Evolutionary conservation across 92 coral and sea anemone genomes (phyloP).

Genomic region (Zoanthus gigantus): DNA sequence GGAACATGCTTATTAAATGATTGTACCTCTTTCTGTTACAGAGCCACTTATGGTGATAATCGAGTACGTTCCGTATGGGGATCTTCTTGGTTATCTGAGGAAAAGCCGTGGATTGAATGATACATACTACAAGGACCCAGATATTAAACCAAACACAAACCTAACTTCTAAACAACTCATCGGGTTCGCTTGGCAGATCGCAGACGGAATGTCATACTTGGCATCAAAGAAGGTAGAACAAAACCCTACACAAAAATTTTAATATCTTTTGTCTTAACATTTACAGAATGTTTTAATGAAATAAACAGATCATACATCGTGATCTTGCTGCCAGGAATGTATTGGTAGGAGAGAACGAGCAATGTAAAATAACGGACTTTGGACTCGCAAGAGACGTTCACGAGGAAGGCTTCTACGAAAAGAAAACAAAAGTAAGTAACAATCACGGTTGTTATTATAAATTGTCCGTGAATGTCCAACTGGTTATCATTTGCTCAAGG

Average conservation of each 20-base stretch:
- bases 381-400: not conserved
- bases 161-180: conserved; percentile 1
- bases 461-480: too few species aligned
- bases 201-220: conserved; percentile 1
- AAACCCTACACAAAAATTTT: too few species aligned
- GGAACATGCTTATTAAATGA: too few species aligned
- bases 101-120: not conserved
- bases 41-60: not conserved
- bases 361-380: not conserved
- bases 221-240: not conserved
- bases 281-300: too few species aligned
- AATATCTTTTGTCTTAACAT: too few species aligned
- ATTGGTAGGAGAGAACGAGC: not conserved
- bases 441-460: too few species aligned
- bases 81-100: too few species aligned
- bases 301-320: too few species aligned
- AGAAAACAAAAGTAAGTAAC: not conserved
- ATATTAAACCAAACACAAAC: conserved; percentile 1
- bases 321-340: not conserved
- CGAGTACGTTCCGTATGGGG: too few species aligned
- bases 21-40: too few species aligned
- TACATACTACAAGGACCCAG: conserved; percentile 1
- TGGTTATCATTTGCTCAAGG: too few species aligned
- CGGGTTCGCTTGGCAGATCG: conserved; percentile 12
- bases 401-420: not conserved